Percentiles rank a stretch among this genome's conserved stretches.
These are phyloP conservation scores for Keiferia lycopersicella DNA, from an alignment of 2,888 invertebrate genomes.

Conservation along the genomic window DNA sequence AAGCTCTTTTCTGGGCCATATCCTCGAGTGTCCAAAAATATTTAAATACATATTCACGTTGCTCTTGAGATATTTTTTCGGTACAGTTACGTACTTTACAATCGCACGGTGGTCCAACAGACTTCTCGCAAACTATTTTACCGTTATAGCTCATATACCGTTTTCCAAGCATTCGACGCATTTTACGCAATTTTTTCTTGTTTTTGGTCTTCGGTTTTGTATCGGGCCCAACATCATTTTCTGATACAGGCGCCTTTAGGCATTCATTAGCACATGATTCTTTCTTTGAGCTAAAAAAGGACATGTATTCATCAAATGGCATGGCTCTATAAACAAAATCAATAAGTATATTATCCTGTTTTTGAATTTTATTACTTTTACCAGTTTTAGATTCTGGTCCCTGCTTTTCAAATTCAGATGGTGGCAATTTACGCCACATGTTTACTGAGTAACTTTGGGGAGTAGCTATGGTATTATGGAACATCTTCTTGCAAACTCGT, in stretches of 20 bases:
- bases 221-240: not conserved
- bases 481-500: constrained; percentile 11
- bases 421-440: constrained; percentile 1
- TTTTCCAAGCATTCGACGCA: constrained; percentile 8
- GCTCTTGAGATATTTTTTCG: constrained; percentile 14
- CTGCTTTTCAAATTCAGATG: not conserved
- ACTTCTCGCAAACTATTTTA: constrained; percentile 13
- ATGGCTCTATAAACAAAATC: constrained; percentile 18
- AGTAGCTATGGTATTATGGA: not conserved
- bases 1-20: constrained; percentile 9
- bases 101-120: constrained; percentile 11
- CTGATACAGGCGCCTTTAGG: not conserved
- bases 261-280: not conserved
- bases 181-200: constrained; percentile 1
- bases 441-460: not conserved
- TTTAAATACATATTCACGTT: constrained; percentile 18
- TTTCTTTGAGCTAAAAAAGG: not conserved
- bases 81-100: constrained; percentile 6
- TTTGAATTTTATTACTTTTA: not conserved
- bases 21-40: constrained; percentile 17
- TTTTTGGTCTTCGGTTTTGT: constrained; percentile 1
- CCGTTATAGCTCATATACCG: constrained; percentile 3
- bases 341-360: not conserved
- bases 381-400: not conserved
- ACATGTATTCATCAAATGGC: constrained; percentile 15